These are phyloP conservation scores for Dufourea novaeangliae DNA, from an alignment of 1,140 invertebrate species.

Conservation along the genomic window DNA sequence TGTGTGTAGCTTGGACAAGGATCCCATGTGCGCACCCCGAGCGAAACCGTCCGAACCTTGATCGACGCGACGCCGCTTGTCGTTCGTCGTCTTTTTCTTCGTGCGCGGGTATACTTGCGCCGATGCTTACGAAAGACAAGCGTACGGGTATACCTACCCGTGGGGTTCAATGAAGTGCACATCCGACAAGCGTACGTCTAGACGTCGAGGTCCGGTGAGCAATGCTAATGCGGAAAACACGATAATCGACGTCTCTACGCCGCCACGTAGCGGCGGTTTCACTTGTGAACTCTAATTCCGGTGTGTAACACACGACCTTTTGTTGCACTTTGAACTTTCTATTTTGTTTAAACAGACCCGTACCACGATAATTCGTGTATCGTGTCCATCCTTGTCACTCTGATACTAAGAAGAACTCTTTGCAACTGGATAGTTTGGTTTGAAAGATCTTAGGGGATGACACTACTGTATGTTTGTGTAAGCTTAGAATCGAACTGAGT, in stretches of 20 bases:
- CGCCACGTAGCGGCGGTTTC: neutral
- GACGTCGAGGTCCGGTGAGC: slow-evolving; percentile 48
- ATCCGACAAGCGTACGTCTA: slow-evolving; percentile 61
- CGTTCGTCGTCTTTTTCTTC: slow-evolving; percentile 25
- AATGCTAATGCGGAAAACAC: slow-evolving; percentile 46
- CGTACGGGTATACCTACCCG: slow-evolving; percentile 18
- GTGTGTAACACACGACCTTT: neutral
- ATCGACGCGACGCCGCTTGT: slow-evolving; percentile 19
- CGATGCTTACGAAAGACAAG: slow-evolving; percentile 47
- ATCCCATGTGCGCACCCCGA: too few relatives aligned
- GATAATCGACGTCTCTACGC: slow-evolving; percentile 42
- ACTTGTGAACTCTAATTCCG: neutral
- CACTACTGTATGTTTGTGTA: too few relatives aligned
- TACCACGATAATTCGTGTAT: too few relatives aligned
- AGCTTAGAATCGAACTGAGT: too few relatives aligned
- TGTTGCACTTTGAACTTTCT: too few relatives aligned
- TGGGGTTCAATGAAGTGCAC: slow-evolving; percentile 60
- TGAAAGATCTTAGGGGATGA: too few relatives aligned
- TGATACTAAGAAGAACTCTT: too few relatives aligned
- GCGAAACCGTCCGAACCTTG: neutral
- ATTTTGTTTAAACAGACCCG: neutral
- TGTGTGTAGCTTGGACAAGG: neutral
- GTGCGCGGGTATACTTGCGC: slow-evolving; percentile 8
- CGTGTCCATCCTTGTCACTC: too few relatives aligned
- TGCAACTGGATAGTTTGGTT: too few relatives aligned